Conservation (phyloP, 2,888 invertebrate species). For the Pyrrhia umbra region DNA sequence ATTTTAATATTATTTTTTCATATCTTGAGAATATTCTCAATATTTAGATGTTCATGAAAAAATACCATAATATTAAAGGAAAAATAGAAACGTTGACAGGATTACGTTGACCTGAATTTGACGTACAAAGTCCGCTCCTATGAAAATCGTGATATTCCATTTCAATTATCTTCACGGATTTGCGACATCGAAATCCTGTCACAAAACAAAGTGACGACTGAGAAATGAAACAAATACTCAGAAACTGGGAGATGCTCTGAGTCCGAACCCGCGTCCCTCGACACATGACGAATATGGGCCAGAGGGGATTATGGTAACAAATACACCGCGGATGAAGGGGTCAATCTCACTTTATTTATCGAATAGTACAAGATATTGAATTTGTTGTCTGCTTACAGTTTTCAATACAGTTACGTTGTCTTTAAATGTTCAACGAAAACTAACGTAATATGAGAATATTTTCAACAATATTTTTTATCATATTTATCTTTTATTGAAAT, state of each 20-base stretch:
- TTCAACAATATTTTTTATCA: too few species aligned
- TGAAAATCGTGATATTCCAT: conserved; percentile 71
- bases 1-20: conserved; percentile 23
- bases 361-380: conserved; percentile 53
- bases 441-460: too few species aligned
- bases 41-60: conserved; percentile 22
- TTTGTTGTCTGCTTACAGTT: conserved; percentile 33
- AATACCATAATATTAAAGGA: conserved; percentile 22
- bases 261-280: conserved; percentile 40
- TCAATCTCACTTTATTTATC: conserved; percentile 56
- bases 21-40: conserved; percentile 8
- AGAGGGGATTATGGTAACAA: conserved; percentile 69
- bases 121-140: conserved; percentile 63
- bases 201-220: conserved; percentile 65
- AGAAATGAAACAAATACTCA: conserved; percentile 66
- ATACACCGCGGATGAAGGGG: conserved; percentile 61
- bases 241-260: conserved; percentile 43
- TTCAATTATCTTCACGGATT: conserved; percentile 78
- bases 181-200: conserved; percentile 68
- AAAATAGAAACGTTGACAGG: conserved; percentile 56
- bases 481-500: too few species aligned
- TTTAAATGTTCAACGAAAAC: conserved; percentile 1
- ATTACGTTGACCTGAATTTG: conserved; percentile 61
- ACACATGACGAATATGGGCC: conserved; percentile 69
- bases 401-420: not conserved